Base-by-base conservation (phyloP, 2,797 vertebrate species). In the Arnoldichthys spilopterus region DNA sequence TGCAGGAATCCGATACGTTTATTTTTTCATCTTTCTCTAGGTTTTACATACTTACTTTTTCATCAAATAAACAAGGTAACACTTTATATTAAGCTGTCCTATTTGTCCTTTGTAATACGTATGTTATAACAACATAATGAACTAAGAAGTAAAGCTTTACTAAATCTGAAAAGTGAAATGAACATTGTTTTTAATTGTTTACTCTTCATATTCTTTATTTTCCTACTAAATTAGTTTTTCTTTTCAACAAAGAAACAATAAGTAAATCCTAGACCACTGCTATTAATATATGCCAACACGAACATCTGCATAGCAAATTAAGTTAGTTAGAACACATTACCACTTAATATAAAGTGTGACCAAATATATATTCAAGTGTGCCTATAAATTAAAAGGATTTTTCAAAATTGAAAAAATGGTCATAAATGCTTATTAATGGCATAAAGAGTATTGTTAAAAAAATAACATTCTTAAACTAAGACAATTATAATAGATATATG, bases 271-370 rank as follows among this genome's bases (percentile, higher is more conserved):
- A 43, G 30, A 28, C 16, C 9, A 32, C 7, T 43, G n/a, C 7
- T 12, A 45, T 26, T 61, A 28, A 66, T 5, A 26, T 18, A 22
- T 68, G 51, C 40, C 40, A 68, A 51, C 43, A 40, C 40, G 28
- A 45, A 24, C 30, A 80, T 83, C 76, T 83, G 81, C 75, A 81
- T 59, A 80, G 67, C 61, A 82, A 83, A 85, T 79, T 28, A 61
- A 82, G 49, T 76, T 22, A 84, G 72, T 74, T 0, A 77, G 20
- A 53, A 68, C 34, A 84, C 68, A 72, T 30, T 58, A 70, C 49
- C 53, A 82, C 70, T 77, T 82, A 84, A 82, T 85, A 85, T 85
- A 84, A 87, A 86, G 83, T 87, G 83, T 80, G 67, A 79, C 74
- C 51, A 22, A 20, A 79, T 76, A 75, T n/a, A 49, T 67, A 71